Evolutionary conservation across 2,888 invertebrate species (phyloP), one percentile per base, ranked within the genome.

Genomic region (Cerastis rubricosa): DNA sequence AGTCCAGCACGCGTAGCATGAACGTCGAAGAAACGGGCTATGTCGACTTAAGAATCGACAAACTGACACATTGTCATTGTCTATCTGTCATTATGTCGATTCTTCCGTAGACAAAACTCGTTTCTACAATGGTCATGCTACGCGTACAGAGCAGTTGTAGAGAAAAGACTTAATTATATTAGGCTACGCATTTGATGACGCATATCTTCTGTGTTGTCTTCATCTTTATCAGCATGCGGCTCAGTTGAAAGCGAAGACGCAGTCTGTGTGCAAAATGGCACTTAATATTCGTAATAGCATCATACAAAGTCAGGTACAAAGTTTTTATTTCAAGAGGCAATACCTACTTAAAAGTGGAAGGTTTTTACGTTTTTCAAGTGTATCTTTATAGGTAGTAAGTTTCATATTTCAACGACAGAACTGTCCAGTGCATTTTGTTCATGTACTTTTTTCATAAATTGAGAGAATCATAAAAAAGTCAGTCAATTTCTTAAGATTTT

Each of bases 161-260:
- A 35, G 35, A 35, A 35, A 35, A 35, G 35, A 35, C 35, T 35
- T 35, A 1, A 14, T 25, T 25, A 57, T 57, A 25, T n/a, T 54
- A 25, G 12, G n/a, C 5, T 54, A 12, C n/a, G n/a, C 12, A 54
- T 78, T 68, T 57, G 43, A 78, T 51, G 47, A 43, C 19, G 47
- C 11, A 29, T 5, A 7, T 45, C 4, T 43, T 59, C n/a, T 29
- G 40, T 49, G 3, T n/a, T 25, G 8, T 65, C 17, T 14, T 9
- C 7, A 7, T 25, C 43, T 40, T n/a, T 59, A 22, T 12, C 25
- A 47, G 35, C 19, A 6, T 49, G 45, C 17, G 19, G 65, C 35
- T 45, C 1, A 11, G 19, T 22, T 22, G 9, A 40, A 35, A 54
- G 29, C 19, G 9, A 19, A 57, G 12, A 70, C 9, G n/a, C 12